Conservation (phyloP, 2,888 invertebrate genomes). For the Machimus rusticus region DNA sequence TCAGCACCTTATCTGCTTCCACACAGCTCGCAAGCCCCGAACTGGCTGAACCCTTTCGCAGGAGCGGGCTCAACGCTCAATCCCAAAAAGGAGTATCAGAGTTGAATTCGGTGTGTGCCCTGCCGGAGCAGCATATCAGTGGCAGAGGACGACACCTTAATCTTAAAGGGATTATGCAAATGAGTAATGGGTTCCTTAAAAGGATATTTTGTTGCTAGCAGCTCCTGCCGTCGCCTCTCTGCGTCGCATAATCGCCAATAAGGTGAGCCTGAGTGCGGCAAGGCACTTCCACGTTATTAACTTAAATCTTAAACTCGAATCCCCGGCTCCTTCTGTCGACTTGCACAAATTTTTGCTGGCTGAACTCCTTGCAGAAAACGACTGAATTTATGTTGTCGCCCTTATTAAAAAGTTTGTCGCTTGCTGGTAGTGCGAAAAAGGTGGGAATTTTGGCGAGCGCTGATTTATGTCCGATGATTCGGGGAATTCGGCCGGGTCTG, state of each 20-base stretch:
- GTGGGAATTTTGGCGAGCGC: background rate
- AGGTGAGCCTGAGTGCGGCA: slow-evolving; percentile 15
- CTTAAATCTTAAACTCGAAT: background rate
- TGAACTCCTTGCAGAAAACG: background rate
- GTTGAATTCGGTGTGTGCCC: slow-evolving; percentile 12
- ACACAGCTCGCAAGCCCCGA: background rate
- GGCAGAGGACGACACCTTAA: slow-evolving; percentile 39
- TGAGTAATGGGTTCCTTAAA: slow-evolving; percentile 41
- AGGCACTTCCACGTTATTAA: slow-evolving; percentile 14
- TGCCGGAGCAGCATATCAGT: slow-evolving; percentile 17
- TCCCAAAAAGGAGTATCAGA: slow-evolving; percentile 24
- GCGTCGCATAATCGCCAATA: slow-evolving; percentile 36
- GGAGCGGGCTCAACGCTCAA: background rate
- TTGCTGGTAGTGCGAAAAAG: background rate
- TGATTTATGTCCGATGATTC: slow-evolving; percentile 18
- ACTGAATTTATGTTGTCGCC: background rate
- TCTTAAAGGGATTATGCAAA: slow-evolving; percentile 41
- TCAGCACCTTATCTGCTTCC: slow-evolving; percentile 30
- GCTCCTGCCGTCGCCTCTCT: background rate
- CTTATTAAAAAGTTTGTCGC: slow-evolving; percentile 13
- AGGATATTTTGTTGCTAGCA: slow-evolving; percentile 40
- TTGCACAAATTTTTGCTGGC: slow-evolving; percentile 37
- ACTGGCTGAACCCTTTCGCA: background rate
- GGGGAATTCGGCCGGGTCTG: background rate
- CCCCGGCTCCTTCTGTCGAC: background rate